Base-by-base conservation (phyloP, 2,797 vertebrate genomes). In the Acanthiza pusilla region DNA sequence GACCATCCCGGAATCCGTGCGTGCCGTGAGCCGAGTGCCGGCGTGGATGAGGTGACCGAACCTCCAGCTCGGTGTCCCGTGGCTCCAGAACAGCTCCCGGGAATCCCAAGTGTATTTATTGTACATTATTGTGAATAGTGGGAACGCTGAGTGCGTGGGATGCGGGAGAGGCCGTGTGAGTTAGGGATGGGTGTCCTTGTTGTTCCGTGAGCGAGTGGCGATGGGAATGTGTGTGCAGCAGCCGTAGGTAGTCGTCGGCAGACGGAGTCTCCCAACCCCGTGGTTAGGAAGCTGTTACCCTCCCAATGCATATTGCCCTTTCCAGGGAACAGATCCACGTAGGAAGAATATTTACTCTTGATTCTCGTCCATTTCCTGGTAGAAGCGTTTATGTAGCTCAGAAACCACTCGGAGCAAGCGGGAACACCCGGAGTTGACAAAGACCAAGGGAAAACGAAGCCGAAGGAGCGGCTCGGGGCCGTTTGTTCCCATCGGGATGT, bases 91-190 rank as follows among this genome's bases (percentile, higher is more conserved):
- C 45, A 10, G 80, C 91, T 75, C 32, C 54, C 6, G 55, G 95
- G 80, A 85, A 58, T 78, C 11, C 45, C 61, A 83, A 11, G 43
- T 97, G 96, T 97, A 97, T 96, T 95, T 97, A 97, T 89, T 98
- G 97, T 97, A 97, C 65, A 91, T 97, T 97, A 87, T 67, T 97
- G 97, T 98, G 97, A 97, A 97, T 97, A 97, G 13, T 79, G 89
- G 90, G 91, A 84, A 60, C 5, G 67, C 21, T 30, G 97, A 73
- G 93, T 8, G 96, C 4, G 92, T 85, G 94, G 90, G 61, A 42
- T 38, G 48, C 30, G 75, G 85, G 73, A 83, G 95, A 65, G 81
- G 53, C 47, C 6, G 8, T 20, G 86, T 9, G 91, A 54, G 88
- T 68, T 38, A 1, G 67, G 91, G 71, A 63, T 26, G 88, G 92